Conservation (phyloP, 2,113 vertebrate genomes). For the Calidris pygmaea region DNA sequence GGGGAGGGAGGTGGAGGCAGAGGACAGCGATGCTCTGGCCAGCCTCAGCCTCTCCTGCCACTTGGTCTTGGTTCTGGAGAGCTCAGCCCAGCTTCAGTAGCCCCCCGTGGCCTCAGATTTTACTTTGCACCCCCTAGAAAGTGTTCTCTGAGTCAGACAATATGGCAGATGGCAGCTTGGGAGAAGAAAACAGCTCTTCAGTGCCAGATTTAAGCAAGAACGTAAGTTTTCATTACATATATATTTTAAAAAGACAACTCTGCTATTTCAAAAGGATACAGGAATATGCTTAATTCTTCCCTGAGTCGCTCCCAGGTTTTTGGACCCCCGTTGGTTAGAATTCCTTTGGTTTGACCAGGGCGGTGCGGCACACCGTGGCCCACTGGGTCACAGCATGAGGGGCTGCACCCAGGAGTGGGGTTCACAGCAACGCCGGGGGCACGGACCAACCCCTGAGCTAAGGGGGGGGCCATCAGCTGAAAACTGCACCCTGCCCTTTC, state of each 20-base stretch:
- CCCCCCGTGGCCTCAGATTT: neutral
- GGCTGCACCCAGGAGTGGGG: neutral
- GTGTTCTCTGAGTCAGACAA: neutral
- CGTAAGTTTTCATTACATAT: neutral
- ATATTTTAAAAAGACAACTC: neutral
- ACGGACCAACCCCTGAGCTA: rapidly evolving
- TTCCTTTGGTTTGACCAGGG: neutral
- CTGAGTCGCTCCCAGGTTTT: neutral
- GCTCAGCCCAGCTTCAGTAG: neutral
- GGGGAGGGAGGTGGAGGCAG: neutral
- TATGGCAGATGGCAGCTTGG: neutral
- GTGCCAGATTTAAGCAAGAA: neutral
- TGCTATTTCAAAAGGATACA: neutral
- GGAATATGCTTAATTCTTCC: neutral
- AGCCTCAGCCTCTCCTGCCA: neutral
- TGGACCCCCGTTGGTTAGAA: neutral
- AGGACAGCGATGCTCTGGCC: neutral
- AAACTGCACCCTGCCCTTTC: neutral
- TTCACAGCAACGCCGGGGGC: rapidly evolving
- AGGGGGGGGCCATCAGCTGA: neutral
- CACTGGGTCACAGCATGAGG: rapidly evolving
- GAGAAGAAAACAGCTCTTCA: neutral
- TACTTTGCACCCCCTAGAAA: neutral
- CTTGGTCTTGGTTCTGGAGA: neutral
- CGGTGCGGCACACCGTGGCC: rapidly evolving